A percentile compares a stretch with the other conserved stretches of the same genome.
phyloP scores from a whole-genome alignment of 2,888 invertebrate species.

The Tenthredo notha region DNA sequence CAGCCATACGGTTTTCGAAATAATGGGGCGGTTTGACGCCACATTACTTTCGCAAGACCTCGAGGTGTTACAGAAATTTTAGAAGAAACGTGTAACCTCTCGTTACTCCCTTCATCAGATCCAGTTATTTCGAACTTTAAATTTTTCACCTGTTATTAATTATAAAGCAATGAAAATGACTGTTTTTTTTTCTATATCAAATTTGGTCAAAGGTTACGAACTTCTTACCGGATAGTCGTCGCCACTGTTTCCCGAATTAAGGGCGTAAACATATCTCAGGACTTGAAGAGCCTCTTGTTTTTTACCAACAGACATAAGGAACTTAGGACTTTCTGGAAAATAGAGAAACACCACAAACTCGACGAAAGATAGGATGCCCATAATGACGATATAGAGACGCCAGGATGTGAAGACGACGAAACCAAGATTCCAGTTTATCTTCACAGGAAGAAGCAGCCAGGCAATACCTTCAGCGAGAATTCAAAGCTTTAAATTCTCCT shows the following conservation, averaged over 20 bases:
- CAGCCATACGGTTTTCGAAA: conserved; percentile 56
- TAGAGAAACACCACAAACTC: conserved; percentile 71
- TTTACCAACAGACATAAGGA: conserved; percentile 71
- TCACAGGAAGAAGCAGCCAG: conserved; percentile 73
- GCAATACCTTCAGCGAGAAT: conserved; percentile 59
- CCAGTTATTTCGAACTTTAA: conserved; percentile 27
- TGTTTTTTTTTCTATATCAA: not conserved
- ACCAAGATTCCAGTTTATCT: conserved; percentile 41
- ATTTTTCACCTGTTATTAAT: conserved; percentile 29
- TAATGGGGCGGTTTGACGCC: conserved; percentile 59
- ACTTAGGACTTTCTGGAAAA: conserved; percentile 77
- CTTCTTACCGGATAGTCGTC: conserved; percentile 57
- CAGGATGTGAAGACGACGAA: conserved; percentile 72
- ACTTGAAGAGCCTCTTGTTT: conserved; percentile 67
- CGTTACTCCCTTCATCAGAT: not conserved
- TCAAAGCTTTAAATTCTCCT: not conserved
- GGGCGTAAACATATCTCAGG: conserved; percentile 62
- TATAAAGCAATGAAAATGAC: not conserved
- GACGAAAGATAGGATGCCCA: conserved; percentile 73
- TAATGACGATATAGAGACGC: conserved; percentile 75
- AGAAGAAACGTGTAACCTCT: not conserved
- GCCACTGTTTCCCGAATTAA: conserved; percentile 53
- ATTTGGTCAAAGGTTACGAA: not conserved
- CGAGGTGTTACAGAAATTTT: not conserved
- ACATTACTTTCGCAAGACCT: conserved; percentile 46